Evolutionary conservation across 2,113 vertebrate species (phyloP).

Genomic region (Hipposideros armiger): DNA sequence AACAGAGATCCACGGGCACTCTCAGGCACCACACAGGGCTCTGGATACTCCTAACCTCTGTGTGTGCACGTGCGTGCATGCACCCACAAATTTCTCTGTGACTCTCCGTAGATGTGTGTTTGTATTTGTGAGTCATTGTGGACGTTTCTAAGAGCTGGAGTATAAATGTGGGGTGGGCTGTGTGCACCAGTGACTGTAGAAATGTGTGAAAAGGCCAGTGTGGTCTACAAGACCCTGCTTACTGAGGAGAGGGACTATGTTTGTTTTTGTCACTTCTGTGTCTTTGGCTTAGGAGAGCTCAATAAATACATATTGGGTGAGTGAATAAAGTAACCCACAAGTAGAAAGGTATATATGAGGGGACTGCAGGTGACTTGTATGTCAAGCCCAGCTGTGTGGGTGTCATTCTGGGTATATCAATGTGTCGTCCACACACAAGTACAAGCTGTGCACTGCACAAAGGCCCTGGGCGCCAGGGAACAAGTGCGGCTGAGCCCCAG

Average conservation of each 20-base stretch:
- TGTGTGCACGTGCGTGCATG: constrained; percentile 61
- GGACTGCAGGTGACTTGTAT: background rate
- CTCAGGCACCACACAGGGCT: constrained; percentile 62
- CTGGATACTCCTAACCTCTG: constrained; percentile 48
- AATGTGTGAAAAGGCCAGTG: background rate
- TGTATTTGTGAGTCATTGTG: constrained; percentile 43
- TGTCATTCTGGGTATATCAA: background rate
- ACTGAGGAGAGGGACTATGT: background rate
- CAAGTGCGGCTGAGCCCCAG: background rate
- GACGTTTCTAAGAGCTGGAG: background rate
- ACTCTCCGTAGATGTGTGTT: constrained; percentile 10
- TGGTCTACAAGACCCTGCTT: background rate
- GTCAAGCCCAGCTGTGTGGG: background rate
- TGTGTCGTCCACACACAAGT: background rate
- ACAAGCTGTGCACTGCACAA: background rate
- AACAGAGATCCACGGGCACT: background rate
- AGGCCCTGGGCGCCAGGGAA: background rate
- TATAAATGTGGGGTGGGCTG: background rate
- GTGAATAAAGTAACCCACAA: background rate
- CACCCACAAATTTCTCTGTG: background rate
- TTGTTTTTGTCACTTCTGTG: background rate
- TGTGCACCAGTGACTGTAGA: background rate
- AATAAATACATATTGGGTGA: background rate
- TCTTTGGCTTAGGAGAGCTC: background rate
- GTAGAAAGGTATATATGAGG: background rate